Conservation (phyloP, 2,888 invertebrate genomes). For the Zonitis immaculata region DNA sequence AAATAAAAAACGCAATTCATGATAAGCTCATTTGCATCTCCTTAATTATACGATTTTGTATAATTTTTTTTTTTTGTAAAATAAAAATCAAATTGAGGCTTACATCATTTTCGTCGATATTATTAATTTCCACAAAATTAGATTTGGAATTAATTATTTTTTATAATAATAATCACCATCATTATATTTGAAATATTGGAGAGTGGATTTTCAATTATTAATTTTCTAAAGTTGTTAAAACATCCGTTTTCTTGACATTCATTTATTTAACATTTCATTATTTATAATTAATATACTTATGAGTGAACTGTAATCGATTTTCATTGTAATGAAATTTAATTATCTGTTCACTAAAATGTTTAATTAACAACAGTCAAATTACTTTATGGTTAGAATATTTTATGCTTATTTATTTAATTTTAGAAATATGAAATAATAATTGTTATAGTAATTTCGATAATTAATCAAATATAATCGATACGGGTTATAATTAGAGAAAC, state of each 20-base stretch:
- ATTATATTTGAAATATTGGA: background rate
- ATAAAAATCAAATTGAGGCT: too few relatives aligned
- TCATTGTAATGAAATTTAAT: conserved; percentile 1
- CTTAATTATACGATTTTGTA: too few relatives aligned
- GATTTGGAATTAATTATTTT: too few relatives aligned
- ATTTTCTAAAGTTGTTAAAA: too few relatives aligned
- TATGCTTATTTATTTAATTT: background rate
- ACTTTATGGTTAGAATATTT: background rate
- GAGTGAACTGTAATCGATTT: background rate
- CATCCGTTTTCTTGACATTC: background rate
- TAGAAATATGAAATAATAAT: background rate
- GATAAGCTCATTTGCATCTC: too few relatives aligned
- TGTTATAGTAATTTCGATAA: background rate
- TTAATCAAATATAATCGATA: too few relatives aligned
- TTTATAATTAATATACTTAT: background rate
- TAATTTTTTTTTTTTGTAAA: too few relatives aligned
- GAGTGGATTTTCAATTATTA: background rate
- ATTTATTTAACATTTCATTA: background rate
- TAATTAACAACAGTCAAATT: conserved; percentile 3
- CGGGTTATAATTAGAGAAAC: too few relatives aligned
- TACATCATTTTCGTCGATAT: too few relatives aligned
- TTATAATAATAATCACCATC: too few relatives aligned
- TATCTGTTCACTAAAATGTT: conserved; percentile 2
- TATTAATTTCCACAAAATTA: too few relatives aligned
- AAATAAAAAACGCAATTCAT: too few relatives aligned